Conservation (phyloP, 2,888 invertebrate species). For the Drosophila subsilvestris region DNA sequence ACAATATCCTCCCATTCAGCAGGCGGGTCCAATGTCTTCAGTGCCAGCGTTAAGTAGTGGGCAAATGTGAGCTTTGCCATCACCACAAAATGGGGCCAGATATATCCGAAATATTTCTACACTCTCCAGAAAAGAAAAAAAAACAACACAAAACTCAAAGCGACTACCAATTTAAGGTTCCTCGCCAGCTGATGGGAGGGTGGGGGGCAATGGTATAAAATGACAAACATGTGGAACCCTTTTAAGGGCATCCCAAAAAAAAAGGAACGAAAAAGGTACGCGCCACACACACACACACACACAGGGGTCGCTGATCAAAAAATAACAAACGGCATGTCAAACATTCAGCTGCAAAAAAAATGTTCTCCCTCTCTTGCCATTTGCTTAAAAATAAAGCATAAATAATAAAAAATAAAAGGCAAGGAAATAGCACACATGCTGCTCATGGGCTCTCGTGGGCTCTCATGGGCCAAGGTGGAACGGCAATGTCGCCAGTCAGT, state of each 20-base stretch:
- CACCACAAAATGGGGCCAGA: neutral
- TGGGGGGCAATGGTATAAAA: neutral
- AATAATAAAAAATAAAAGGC: slow-evolving; percentile 15
- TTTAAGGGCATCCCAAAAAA: slow-evolving; percentile 7
- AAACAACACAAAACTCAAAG: neutral
- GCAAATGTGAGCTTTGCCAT: slow-evolving; percentile 13
- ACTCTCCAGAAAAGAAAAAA: neutral
- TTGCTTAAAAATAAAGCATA: slow-evolving; percentile 40
- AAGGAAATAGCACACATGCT: slow-evolving; percentile 7
- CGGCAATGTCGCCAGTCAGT: slow-evolving; percentile 50
- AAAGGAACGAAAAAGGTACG: slow-evolving; percentile 40
- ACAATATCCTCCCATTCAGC: slow-evolving; percentile 37
- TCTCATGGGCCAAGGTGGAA: slow-evolving; percentile 37
- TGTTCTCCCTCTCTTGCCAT: slow-evolving; percentile 37
- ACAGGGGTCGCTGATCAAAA: slow-evolving; percentile 54
- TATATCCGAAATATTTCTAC: neutral
- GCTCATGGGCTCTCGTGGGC: neutral
- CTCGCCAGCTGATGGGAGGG: neutral
- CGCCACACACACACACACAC: slow-evolving; percentile 8
- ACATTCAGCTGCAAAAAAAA: slow-evolving; percentile 56
- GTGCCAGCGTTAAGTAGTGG: slow-evolving; percentile 19
- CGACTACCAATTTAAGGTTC: neutral
- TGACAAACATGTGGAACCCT: slow-evolving; percentile 51
- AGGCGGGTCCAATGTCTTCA: slow-evolving; percentile 43
- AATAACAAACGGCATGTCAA: slow-evolving; percentile 73